Evolutionary conservation across 1,140 invertebrate species (phyloP).

Genomic region (Riptortus pedestris): DNA sequence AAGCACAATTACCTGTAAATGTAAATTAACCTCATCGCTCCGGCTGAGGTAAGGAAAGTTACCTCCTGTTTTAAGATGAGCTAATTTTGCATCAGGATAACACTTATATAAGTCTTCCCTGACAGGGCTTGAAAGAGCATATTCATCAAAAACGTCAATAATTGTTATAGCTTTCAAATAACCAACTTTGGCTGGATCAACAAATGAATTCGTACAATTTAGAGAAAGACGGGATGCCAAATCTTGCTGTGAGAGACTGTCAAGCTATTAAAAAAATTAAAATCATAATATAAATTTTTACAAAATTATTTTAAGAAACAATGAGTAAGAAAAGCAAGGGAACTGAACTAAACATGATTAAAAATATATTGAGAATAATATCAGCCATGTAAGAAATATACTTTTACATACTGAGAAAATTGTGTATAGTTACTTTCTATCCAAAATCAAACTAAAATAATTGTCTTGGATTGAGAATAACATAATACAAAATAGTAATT

Average conservation of each 20-base stretch:
- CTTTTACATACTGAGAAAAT: no score
- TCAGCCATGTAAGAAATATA: no score
- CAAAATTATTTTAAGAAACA: no score
- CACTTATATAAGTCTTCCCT: constrained; percentile 77
- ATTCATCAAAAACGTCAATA: constrained; percentile 85
- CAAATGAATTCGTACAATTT: constrained; percentile 71
- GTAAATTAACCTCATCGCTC: constrained; percentile 80
- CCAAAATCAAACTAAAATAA: no score
- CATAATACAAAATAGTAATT: no score
- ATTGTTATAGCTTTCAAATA: constrained; percentile 60
- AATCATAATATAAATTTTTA: background rate
- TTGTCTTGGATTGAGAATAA: no score
- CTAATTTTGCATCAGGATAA: constrained; percentile 77
- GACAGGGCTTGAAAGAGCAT: constrained; percentile 58
- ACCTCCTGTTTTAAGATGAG: constrained; percentile 77
- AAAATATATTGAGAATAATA: no score
- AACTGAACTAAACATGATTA: no score
- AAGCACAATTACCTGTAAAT: constrained; percentile 69
- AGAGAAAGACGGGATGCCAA: constrained; percentile 76
- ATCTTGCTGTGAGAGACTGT: constrained; percentile 69
- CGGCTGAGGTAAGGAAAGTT: constrained; percentile 87
- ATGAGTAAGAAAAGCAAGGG: no score
- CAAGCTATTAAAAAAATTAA: constrained; percentile 53
- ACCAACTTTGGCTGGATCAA: constrained; percentile 63
- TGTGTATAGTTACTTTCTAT: no score